Base-by-base conservation (phyloP, 2,113 vertebrate species). In the Apodemus speciosus region DNA sequence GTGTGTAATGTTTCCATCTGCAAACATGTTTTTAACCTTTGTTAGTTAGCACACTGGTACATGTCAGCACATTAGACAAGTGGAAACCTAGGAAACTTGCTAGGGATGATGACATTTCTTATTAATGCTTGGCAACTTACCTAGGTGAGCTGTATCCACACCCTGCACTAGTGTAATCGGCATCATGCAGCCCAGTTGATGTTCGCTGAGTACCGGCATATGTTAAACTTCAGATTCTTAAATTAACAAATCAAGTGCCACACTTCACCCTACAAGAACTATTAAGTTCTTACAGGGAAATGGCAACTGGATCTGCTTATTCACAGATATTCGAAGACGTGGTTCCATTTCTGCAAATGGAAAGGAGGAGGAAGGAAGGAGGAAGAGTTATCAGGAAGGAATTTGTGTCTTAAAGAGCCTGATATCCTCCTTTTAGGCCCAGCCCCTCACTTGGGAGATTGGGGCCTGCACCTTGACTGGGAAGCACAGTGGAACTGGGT, bases 291-390 rank as follows among this genome's bases (percentile, higher is more conserved):
- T 71, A 0, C 0, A 60, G 80, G 71, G 16, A 8, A 76, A 92
- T 23, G 77, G 68, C 35, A 88, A 20, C 81, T 84, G 51, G 53
- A 32, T 94, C 93, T 96, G 89, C 94, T 97, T 95, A 90, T 93
- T 96, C 95, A 87, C 96, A 96, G 96, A 97, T 95, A 96, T 95
- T 92, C 97, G 94, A 97, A 96, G 69, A 79, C 30, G 23, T 87
- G 77, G 80, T 91, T 91, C 81, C 6, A 9, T 18, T 94, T 96
- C 87, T 91, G 89, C 93, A 96, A 97, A 97, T 18, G 95, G 32
- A 66, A 66, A 66, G 30, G 3, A 66, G 64, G 30, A 66, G 64
- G 13, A 66, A 5, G 64, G 64, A 85, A 15, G 0, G 84, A 77
- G 94, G 2, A 58, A 56, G 86, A 71, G 21, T 64, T 95, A 95